Conservation (phyloP, 2,888 invertebrate genomes). For the Platycheirus rosarum region DNA sequence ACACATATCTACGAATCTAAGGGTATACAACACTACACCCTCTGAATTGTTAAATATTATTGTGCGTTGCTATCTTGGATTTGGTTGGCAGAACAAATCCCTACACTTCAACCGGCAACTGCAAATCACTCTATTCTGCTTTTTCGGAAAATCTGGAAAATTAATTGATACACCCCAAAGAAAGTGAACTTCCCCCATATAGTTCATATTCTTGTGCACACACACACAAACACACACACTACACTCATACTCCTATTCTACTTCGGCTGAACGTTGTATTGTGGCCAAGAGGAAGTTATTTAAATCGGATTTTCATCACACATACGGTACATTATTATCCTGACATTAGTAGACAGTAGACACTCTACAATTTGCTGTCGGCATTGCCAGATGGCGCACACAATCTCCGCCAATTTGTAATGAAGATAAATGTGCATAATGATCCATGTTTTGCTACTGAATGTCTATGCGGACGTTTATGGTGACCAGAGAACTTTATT, state of each 20-base stretch:
- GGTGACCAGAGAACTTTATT: conserved; percentile 32
- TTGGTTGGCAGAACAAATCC: conserved; percentile 38
- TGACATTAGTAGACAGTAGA: conserved; percentile 71
- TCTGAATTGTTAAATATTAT: neutral
- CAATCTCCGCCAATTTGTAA: conserved; percentile 55
- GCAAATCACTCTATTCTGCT: conserved; percentile 10
- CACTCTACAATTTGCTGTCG: conserved; percentile 63
- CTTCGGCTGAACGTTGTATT: too few relatives aligned
- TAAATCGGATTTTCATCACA: conserved; percentile 69
- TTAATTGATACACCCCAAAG: conserved; percentile 47
- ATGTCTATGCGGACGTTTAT: neutral
- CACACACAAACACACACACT: neutral
- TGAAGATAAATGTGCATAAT: conserved; percentile 73
- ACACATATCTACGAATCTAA: neutral
- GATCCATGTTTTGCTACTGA: conserved; percentile 54
- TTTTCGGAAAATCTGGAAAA: conserved; percentile 47
- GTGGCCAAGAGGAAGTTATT: conserved; percentile 28
- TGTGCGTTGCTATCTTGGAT: conserved; percentile 20
- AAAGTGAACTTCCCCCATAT: neutral
- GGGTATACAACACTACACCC: neutral
- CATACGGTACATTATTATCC: conserved; percentile 68
- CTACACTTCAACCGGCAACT: conserved; percentile 29
- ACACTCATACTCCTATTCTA: neutral
- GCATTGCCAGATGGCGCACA: conserved; percentile 66
- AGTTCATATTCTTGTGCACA: neutral